phyloP scores from a whole-genome alignment of 2,888 invertebrate genomes.

The Dichetophora obliterata region DNA sequence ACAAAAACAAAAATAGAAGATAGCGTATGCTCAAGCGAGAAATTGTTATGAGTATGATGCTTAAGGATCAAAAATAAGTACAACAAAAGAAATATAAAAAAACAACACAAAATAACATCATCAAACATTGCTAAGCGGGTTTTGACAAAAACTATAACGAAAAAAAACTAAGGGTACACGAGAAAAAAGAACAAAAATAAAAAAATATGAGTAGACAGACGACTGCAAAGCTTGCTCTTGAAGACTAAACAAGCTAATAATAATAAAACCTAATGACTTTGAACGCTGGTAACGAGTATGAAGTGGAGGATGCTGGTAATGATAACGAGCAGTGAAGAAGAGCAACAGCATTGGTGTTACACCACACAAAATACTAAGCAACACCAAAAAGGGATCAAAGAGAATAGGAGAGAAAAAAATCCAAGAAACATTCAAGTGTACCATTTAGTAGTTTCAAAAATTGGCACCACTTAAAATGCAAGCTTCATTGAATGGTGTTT shows the following conservation, averaged over 20 bases:
- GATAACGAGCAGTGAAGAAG: slow-evolving; percentile 33
- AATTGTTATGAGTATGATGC: slow-evolving; percentile 57
- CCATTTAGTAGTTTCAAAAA: slow-evolving; percentile 45
- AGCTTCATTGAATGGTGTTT: slow-evolving; percentile 52
- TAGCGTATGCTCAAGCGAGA: slow-evolving; percentile 53
- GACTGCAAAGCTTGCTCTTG: slow-evolving; percentile 39
- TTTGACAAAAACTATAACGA: not conserved
- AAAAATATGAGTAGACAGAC: slow-evolving; percentile 52
- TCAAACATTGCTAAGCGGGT: slow-evolving; percentile 17
- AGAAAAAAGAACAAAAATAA: slow-evolving; percentile 32
- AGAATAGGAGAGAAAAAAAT: not conserved
- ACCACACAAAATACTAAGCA: not conserved
- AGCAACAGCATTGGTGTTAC: not conserved
- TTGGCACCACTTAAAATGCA: slow-evolving; percentile 51
- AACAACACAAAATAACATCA: slow-evolving; percentile 42
- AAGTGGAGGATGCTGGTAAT: slow-evolving; percentile 36
- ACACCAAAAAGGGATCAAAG: slow-evolving; percentile 8
- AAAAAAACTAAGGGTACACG: slow-evolving; percentile 42
- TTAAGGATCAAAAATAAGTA: slow-evolving; percentile 52
- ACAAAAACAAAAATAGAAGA: no score
- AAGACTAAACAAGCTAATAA: slow-evolving; percentile 64
- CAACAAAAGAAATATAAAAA: slow-evolving; percentile 48
- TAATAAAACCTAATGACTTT: slow-evolving; percentile 67
- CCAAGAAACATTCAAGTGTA: slow-evolving; percentile 3
- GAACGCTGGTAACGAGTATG: slow-evolving; percentile 42